A percentile compares a stretch with the other conserved stretches of the same genome.
Conservation (phyloP, 2,797 vertebrate genomes). For the Zenarchopterus dispar region DNA sequence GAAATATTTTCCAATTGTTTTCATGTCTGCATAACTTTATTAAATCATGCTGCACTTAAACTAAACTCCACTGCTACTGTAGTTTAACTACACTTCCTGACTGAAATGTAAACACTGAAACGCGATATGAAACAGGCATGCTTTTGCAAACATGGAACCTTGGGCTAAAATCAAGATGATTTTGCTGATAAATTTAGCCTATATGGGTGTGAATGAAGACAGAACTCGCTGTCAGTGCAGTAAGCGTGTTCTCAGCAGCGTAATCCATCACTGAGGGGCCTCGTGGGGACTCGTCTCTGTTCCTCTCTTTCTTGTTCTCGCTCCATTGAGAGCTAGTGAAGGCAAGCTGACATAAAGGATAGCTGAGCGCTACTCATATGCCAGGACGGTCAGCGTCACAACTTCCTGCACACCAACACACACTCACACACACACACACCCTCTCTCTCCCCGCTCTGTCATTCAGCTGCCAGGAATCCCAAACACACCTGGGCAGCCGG, state of each 20-base stretch:
- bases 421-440: not conserved
- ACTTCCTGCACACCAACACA: slow-evolving; percentile 1
- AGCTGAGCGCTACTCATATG: slow-evolving; percentile 61
- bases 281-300: slow-evolving; percentile 48
- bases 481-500: slow-evolving; percentile 73
- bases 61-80: too few relatives aligned
- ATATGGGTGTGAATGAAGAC: not conserved
- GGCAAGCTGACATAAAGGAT: slow-evolving; percentile 74
- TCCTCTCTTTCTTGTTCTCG: slow-evolving; percentile 74
- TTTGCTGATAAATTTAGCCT: too few relatives aligned
- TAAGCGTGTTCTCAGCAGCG: slow-evolving; percentile 70
- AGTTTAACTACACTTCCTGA: too few relatives aligned
- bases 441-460: slow-evolving; percentile 24
- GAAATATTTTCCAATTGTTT: too few relatives aligned
- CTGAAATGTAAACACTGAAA: too few relatives aligned
- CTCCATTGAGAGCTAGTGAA: slow-evolving; percentile 83
- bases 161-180: too few relatives aligned
- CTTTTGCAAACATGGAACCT: too few relatives aligned
- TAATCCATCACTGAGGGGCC: slow-evolving; percentile 78
- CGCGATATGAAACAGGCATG: too few relatives aligned
- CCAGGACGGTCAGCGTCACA: slow-evolving; percentile 23
- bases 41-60: too few relatives aligned
- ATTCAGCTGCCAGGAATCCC: slow-evolving; percentile 61
- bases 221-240: slow-evolving; percentile 37
- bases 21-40: too few relatives aligned